Base-by-base conservation (phyloP, 1,140 invertebrate species). In the Hermatobates lingyangjiaoensis region DNA sequence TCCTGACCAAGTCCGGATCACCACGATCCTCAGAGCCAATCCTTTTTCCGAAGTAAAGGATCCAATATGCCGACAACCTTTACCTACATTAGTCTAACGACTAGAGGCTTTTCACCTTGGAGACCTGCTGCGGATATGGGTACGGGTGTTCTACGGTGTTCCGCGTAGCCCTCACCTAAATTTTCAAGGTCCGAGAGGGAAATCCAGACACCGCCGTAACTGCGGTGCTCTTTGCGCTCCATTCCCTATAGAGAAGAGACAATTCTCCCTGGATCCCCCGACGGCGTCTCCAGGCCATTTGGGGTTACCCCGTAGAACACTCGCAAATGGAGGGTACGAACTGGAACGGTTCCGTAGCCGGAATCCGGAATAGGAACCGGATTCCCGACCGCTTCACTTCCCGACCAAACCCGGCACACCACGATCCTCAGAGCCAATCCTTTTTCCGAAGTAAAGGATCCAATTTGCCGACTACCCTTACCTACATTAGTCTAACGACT, bases 51-150 rank as follows among this genome's bases (percentile, higher is more conserved):
- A 81, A 80, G 77, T 80, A 81, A 84, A 77, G 76, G 77, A 81
- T 83, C 79, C 68, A 77, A 73, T 77, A 83, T 81, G 74, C 70
- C 74, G 74, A 82, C 77, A 81, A 81, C 76, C 80, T 79, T 84
- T 84, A 83, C 75, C 81, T 82, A 82, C 79, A 83, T 84, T 84
- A 75, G 73, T 82, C 79, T 79, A 83, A 82, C 77, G 74, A 83
- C 80, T 79, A 85, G 80, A 85, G 83, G 80, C 79, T 85, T 71
- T 78, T 81, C 73, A 83, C 80, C 81, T 84, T 79, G 81, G 80
- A 85, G 79, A 86, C 81, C 80, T 80, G 79, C 73, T 83, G 78
- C 79, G 76, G 79, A 76, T 81, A 81, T 81, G 71, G 74, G 77
- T 81, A 83, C 77, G 77, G 76, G 63, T 71, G 67, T 69, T 71